Evolutionary conservation across 2,113 vertebrate genomes (phyloP), one percentile per base, ranked within the genome.

Genomic region (Nothocercus nigrocapillus): DNA sequence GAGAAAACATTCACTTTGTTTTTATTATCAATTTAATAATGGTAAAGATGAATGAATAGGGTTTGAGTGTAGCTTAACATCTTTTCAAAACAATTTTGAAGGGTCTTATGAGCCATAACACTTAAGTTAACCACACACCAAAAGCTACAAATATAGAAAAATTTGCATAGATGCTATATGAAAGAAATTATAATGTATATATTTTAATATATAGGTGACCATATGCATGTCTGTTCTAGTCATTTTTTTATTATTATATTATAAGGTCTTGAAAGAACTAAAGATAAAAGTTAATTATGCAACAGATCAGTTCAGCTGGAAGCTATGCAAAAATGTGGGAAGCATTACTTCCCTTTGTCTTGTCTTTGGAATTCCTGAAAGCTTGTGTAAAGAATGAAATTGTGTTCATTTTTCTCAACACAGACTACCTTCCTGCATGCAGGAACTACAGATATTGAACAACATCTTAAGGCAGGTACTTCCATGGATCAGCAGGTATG

Each of bases 161-260:
- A 59, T 1, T 8, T 44, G 9, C 3, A 7, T 2, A 61, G 19
- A 42, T 30, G 42, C 2, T 22, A 27, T 11, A 54, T 25, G 1
- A 85, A 70, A 63, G 9, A 53, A n/a, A 58, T 44, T 73, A 5
- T 47, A 58, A 44, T 2, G 14, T n/a, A 36, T 36, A 36, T 36
- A 36, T 36, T 36, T 36, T 36, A 36, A 36, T 36, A 36, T 36
- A 36, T n/a, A 47, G 21, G 7, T n/a, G 7, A 53, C 6, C 5
- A 83, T 49, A 76, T 66, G 80, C 49, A 47, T 34, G 1, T 18
- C 42, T 66, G 10, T 3, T 5, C 22, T 14, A 54, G 30, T 5
- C 3, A 21, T 38, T 79, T 88, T 4, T 9, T 17, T 4, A 67
- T 88, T 40, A 44, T 49, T 53, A 58, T 44, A 44, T 44, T 44